phyloP scores from a whole-genome alignment of 2,797 vertebrate genomes.

The Takifugu ocellatus region DNA sequence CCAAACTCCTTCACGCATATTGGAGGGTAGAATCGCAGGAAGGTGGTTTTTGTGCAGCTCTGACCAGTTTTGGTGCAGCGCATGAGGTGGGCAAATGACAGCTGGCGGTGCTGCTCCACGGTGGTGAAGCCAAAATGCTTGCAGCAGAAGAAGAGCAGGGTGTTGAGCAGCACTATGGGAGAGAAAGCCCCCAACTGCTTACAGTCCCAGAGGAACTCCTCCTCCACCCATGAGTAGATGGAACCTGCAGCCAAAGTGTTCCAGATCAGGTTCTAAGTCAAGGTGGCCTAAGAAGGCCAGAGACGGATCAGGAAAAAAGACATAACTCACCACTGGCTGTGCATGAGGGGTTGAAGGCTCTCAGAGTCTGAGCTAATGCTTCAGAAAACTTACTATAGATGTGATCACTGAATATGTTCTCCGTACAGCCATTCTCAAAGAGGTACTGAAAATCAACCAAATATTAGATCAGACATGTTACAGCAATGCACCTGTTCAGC shows the following conservation, averaged over 20 bases:
- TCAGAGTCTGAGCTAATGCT: slow-evolving; percentile 87
- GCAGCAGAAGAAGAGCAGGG: slow-evolving; percentile 96
- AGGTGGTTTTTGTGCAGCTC: slow-evolving; percentile 86
- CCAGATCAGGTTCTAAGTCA: too few species aligned
- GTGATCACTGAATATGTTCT: slow-evolving; percentile 97
- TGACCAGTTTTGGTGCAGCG: slow-evolving; percentile 86
- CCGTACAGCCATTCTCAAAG: slow-evolving; percentile 95
- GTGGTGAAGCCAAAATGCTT: slow-evolving; percentile 93
- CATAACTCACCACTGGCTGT: slow-evolving; percentile 86
- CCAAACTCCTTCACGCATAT: background rate
- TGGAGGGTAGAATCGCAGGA: slow-evolving; percentile 90
- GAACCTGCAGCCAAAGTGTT: slow-evolving; percentile 75
- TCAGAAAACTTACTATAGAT: slow-evolving; percentile 93
- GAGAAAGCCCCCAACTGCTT: slow-evolving; percentile 97
- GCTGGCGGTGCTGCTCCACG: slow-evolving; percentile 88
- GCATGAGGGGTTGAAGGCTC: slow-evolving; percentile 86
- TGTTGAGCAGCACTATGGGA: slow-evolving; percentile 96
- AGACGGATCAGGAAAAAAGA: too few species aligned
- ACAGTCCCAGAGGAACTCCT: slow-evolving; percentile 96
- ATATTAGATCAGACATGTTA: too few species aligned
- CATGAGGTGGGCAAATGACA: slow-evolving; percentile 95
- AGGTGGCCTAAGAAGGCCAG: too few species aligned
- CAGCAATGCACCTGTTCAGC: too few species aligned
- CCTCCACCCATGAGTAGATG: slow-evolving; percentile 92
- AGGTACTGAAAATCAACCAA: slow-evolving; percentile 77